phyloP scores from a whole-genome alignment of 2,797 vertebrate species.

The Psittacula derbiana region DNA sequence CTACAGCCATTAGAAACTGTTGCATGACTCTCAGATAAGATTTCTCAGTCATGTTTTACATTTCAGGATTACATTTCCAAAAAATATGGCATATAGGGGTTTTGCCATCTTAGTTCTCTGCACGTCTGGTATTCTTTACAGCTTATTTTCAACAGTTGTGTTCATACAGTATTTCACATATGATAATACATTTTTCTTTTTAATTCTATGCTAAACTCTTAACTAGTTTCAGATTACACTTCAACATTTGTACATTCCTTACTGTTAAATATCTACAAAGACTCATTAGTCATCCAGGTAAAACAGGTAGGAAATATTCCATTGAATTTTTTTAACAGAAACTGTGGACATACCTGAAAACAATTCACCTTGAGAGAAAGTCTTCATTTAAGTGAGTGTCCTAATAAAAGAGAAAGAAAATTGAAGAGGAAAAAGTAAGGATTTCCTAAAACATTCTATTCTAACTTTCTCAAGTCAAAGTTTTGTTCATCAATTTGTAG shows the following conservation, averaged over 20 bases:
- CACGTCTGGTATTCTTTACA: background rate
- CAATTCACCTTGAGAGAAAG: background rate
- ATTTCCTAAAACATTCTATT: background rate
- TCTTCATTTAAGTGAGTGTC: background rate
- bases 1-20: background rate
- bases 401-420: background rate
- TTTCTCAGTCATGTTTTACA: background rate
- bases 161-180: background rate
- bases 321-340: background rate
- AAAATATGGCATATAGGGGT: background rate
- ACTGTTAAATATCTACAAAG: background rate
- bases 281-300: background rate
- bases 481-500: background rate
- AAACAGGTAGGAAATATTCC: background rate
- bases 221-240: background rate
- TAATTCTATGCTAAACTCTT: background rate
- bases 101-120: background rate
- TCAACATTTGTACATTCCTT: background rate
- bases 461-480: background rate
- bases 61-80: background rate
- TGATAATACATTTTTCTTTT: background rate
- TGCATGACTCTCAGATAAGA: background rate
- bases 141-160: background rate
- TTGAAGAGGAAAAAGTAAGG: background rate
- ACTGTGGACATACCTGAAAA: background rate